Conservation (phyloP, 1,140 invertebrate species). For the Schlechtendalia chinensis region DNA sequence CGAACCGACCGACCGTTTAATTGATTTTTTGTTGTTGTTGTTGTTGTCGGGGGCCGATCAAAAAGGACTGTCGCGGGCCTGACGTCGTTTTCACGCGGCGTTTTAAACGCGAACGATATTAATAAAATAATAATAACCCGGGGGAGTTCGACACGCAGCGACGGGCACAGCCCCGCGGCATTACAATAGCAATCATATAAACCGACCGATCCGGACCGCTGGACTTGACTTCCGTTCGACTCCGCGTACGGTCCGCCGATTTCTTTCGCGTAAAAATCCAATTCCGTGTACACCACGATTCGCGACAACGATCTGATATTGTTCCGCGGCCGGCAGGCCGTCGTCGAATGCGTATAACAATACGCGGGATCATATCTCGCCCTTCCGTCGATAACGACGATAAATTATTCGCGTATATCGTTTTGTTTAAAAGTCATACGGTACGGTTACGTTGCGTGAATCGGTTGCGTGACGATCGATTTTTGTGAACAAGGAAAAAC, state of each 20-base stretch:
- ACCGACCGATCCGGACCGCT: slow-evolving; percentile 11
- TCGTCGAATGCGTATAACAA: too few relatives aligned
- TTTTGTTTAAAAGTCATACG: too few relatives aligned
- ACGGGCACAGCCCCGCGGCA: neutral
- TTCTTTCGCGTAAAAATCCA: neutral
- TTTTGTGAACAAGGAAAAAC: too few relatives aligned
- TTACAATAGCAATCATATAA: neutral
- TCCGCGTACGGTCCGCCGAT: neutral
- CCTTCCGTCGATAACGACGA: neutral
- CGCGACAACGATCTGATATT: neutral
- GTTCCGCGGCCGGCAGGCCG: too few relatives aligned
- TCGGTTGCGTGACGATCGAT: too few relatives aligned
- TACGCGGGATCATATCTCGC: neutral
- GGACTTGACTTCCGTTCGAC: slow-evolving; percentile 7
- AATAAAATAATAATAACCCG: neutral
- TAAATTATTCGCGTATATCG: too few relatives aligned
- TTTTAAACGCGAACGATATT: neutral
- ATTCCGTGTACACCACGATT: too few relatives aligned
- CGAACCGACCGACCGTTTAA: too few relatives aligned
- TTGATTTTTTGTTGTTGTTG: too few relatives aligned
- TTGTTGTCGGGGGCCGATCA: too few relatives aligned
- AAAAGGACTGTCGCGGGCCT: too few relatives aligned
- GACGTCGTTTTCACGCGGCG: neutral
- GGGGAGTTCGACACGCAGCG: neutral
- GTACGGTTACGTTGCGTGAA: too few relatives aligned